Conservation (phyloP, 2,113 vertebrate genomes). For the Ginglymostoma cirratum region DNA sequence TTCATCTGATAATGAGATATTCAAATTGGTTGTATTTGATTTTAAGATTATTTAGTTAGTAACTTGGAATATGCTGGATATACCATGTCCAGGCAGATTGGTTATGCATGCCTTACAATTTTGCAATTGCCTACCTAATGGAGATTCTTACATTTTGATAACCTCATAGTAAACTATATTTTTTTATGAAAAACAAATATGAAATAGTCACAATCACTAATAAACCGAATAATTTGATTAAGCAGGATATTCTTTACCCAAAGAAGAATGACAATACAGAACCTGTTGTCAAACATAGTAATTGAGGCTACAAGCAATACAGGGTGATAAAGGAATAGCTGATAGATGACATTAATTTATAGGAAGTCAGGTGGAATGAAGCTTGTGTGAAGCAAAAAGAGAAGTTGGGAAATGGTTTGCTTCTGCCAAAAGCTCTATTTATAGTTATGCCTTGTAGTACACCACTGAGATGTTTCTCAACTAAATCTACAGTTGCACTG, state of each 20-base stretch:
- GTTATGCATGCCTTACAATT: not conserved
- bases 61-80: not conserved
- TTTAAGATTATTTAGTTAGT: not conserved
- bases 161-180: not conserved
- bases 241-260: not conserved
- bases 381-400: not conserved
- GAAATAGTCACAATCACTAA: not conserved
- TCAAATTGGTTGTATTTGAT: not conserved
- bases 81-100: not conserved
- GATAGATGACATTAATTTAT: not conserved
- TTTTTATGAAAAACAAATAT: not conserved
- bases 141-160: not conserved
- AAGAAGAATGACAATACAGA: not conserved
- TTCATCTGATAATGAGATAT: not conserved
- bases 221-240: not conserved
- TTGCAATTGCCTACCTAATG: not conserved
- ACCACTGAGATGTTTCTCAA: not conserved
- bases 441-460: not conserved
- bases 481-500: not conserved
- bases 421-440: not conserved
- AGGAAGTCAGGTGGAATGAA: not conserved
- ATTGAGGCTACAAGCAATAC: not conserved
- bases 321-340: not conserved
- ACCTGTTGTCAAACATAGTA: not conserved
- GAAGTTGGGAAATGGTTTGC: not conserved